These are phyloP conservation scores for Sitobion miscanthi DNA, from an alignment of 1,140 invertebrate species.

Conservation along the genomic window DNA sequence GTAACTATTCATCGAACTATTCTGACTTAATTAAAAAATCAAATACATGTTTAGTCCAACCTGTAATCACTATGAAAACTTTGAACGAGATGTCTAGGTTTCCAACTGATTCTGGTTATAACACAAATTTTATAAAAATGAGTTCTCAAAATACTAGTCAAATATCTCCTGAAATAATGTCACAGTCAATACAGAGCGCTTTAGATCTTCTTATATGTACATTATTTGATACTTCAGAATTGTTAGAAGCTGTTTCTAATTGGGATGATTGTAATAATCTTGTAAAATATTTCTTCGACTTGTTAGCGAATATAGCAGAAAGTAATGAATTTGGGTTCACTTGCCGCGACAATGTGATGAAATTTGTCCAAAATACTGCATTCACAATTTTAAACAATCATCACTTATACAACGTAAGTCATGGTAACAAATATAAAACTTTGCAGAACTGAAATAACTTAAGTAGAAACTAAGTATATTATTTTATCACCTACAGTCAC, in stretches of 20 bases:
- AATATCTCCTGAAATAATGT: neutral
- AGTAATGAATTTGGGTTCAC: slow-evolving; percentile 2
- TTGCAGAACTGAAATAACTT: neutral
- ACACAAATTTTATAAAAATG: neutral
- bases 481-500: neutral
- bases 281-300: slow-evolving; percentile 29
- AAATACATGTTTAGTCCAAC: slow-evolving; percentile 24
- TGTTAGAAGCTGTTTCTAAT: neutral
- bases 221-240: slow-evolving; percentile 59
- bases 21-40: neutral
- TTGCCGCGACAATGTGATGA: slow-evolving; percentile 2
- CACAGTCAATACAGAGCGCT: slow-evolving; percentile 4
- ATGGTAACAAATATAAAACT: neutral
- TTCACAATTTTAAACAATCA: slow-evolving; percentile 38
- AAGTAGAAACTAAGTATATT: neutral
- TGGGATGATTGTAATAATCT: slow-evolving; percentile 35
- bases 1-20: neutral
- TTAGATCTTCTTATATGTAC: neutral
- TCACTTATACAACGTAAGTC: slow-evolving; percentile 35
- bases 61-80: slow-evolving; percentile 18
- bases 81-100: neutral
- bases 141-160: neutral
- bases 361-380: neutral
- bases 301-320: neutral
- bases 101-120: slow-evolving; percentile 5